A percentile compares a stretch with the other conserved stretches of the same genome.
phyloP scores from a whole-genome alignment of 2,888 invertebrate genomes.

The Scaptomyza cyrtandrae region DNA sequence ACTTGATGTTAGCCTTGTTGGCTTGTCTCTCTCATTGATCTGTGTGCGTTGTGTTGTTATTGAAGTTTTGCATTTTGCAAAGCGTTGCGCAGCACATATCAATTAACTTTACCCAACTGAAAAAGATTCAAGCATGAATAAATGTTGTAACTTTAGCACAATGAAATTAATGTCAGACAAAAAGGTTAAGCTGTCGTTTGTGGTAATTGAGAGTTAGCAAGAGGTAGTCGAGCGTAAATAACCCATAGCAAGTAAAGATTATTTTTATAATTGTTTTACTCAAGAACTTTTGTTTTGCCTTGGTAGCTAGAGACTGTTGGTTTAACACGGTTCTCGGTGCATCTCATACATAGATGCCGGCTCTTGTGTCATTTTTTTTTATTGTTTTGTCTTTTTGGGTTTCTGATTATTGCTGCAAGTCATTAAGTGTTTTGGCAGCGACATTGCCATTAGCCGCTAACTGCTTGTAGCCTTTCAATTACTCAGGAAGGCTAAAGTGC shows the following conservation, averaged over 20 bases:
- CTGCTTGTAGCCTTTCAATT: slow-evolving; percentile 43
- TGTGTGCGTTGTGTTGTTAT: slow-evolving; percentile 18
- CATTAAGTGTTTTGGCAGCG: slow-evolving; percentile 51
- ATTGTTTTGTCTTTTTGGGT: slow-evolving; percentile 1
- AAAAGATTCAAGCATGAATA: no score
- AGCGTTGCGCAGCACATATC: slow-evolving; percentile 53
- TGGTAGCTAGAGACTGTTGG: slow-evolving; percentile 27
- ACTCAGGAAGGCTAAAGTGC: slow-evolving; percentile 40
- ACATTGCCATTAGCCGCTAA: slow-evolving; percentile 42
- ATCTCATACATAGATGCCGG: slow-evolving; percentile 23
- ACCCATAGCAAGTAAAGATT: slow-evolving; percentile 9
- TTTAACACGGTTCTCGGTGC: slow-evolving; percentile 48
- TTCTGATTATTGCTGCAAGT: slow-evolving; percentile 39
- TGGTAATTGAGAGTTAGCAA: slow-evolving; percentile 9
- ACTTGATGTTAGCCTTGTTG: slow-evolving; percentile 46
- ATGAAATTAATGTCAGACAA: slow-evolving; percentile 27
- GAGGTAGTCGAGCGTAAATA: slow-evolving; percentile 8
- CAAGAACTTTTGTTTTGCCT: slow-evolving; percentile 59
- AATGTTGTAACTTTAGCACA: slow-evolving; percentile 2
- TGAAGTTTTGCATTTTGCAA: slow-evolving; percentile 28
- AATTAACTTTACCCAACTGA: slow-evolving; percentile 50
- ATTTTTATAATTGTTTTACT: slow-evolving; percentile 42
- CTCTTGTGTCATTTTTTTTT: slow-evolving; percentile 5
- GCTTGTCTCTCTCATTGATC: slow-evolving; percentile 29
- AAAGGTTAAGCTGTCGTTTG: slow-evolving; percentile 13